Percentiles rank a stretch among this genome's conserved stretches.
phyloP scores from a whole-genome alignment of 2,888 invertebrate genomes.

The Acholoe squamosa region DNA sequence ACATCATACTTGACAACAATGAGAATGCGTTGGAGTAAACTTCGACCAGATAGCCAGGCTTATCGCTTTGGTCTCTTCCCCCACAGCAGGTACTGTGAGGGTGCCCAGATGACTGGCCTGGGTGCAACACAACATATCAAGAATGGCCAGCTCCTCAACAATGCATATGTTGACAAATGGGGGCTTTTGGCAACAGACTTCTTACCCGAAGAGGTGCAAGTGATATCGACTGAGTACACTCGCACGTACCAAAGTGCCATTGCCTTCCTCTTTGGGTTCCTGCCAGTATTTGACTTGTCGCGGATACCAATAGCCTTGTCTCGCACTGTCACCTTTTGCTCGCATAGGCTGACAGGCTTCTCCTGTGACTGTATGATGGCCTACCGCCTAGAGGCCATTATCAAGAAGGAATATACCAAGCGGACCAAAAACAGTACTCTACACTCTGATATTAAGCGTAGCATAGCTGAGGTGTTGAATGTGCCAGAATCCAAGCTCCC shows the following conservation, averaged over 20 bases:
- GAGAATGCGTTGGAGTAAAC: neutral
- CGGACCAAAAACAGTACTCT: constrained; percentile 51
- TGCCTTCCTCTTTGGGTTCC: constrained; percentile 89
- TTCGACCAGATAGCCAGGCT: constrained; percentile 8
- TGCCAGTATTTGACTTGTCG: constrained; percentile 86
- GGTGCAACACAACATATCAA: constrained; percentile 92
- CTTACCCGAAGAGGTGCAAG: constrained; percentile 82
- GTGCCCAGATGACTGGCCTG: constrained; percentile 92
- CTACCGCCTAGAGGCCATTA: constrained; percentile 25
- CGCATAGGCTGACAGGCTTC: constrained; percentile 25
- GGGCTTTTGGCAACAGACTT: constrained; percentile 76
- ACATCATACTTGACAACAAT: constrained; percentile 54
- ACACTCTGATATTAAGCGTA: constrained; percentile 25
- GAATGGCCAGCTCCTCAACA: constrained; percentile 88
- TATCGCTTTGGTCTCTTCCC: constrained; percentile 72
- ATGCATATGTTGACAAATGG: constrained; percentile 79
- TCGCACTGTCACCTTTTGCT: constrained; percentile 54
- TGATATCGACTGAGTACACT: constrained; percentile 92
- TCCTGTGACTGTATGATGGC: constrained; percentile 49
- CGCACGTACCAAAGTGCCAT: constrained; percentile 95
- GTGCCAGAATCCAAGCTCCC: constrained; percentile 33
- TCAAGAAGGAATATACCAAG: constrained; percentile 52
- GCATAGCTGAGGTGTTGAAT: constrained; percentile 37
- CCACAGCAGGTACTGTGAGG: constrained; percentile 85
- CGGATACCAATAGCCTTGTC: constrained; percentile 35